Evolutionary conservation across 2,113 vertebrate genomes (phyloP).

Genomic region (Oreotrochilus melanogaster): DNA sequence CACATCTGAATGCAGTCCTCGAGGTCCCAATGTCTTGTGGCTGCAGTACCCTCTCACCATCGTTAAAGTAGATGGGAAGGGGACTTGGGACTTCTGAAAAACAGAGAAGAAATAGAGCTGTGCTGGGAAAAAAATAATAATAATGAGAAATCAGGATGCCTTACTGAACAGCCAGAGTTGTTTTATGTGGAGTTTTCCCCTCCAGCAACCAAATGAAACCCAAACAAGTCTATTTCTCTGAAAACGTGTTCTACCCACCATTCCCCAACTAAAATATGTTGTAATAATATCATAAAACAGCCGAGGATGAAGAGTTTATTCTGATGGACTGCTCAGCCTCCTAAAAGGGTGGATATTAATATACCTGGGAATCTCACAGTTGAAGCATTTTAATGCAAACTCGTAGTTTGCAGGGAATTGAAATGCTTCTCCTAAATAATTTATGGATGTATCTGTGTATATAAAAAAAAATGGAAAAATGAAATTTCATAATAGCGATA

Average conservation of each 20-base stretch:
- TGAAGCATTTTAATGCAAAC: slow-evolving; percentile 84
- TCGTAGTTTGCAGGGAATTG: slow-evolving; percentile 76
- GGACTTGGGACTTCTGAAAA: slow-evolving; percentile 65
- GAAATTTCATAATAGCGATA: slow-evolving; percentile 81
- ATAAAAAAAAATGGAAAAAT: slow-evolving; percentile 73
- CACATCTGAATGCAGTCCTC: neutral
- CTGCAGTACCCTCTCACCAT: neutral
- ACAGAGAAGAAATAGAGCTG: slow-evolving; percentile 53
- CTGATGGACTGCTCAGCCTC: slow-evolving; percentile 80
- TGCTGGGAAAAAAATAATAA: slow-evolving; percentile 69
- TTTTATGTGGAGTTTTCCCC: slow-evolving; percentile 78
- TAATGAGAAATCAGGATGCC: slow-evolving; percentile 78
- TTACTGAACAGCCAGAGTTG: slow-evolving; percentile 69
- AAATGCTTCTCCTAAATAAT: slow-evolving; percentile 82
- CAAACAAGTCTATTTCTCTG: slow-evolving; percentile 79
- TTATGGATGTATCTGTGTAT: slow-evolving; percentile 75
- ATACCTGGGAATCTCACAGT: slow-evolving; percentile 82
- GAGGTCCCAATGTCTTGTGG: neutral
- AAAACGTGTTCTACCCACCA: slow-evolving; percentile 75
- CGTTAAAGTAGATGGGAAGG: slow-evolving; percentile 68
- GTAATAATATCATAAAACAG: slow-evolving; percentile 82
- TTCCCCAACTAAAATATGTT: slow-evolving; percentile 73
- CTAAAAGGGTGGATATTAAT: slow-evolving; percentile 81
- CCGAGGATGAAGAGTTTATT: slow-evolving; percentile 76
- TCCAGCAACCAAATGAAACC: slow-evolving; percentile 80